Conservation (phyloP, 2,113 vertebrate species). For the Atherinomorus stipes region DNA sequence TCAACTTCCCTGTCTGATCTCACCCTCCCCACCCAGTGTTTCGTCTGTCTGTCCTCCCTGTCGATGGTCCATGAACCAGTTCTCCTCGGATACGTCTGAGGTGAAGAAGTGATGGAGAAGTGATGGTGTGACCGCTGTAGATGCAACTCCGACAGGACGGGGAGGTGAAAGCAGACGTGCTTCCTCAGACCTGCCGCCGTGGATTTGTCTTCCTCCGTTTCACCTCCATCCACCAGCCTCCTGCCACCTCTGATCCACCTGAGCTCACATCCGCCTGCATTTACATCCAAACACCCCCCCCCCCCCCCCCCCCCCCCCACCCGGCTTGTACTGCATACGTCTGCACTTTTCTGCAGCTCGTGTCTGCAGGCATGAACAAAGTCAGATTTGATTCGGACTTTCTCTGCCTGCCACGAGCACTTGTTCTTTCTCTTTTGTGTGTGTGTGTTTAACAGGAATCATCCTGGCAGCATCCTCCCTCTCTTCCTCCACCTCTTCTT, state of each 20-base stretch:
- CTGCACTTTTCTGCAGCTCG: constrained; percentile 7
- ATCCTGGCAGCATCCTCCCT: constrained; percentile 51
- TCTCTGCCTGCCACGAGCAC: constrained; percentile 30
- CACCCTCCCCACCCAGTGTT: too few species aligned
- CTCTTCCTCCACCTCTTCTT: background rate
- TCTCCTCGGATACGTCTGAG: too few species aligned
- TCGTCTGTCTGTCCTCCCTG: too few species aligned
- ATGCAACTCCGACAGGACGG: constrained; percentile 39
- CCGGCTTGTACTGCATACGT: background rate
- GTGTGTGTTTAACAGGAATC: constrained; percentile 39
- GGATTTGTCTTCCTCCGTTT: background rate
- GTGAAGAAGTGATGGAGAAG: constrained; percentile 7
- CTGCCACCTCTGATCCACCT: constrained; percentile 17
- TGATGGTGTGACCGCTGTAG: constrained; percentile 23
- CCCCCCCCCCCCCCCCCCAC: background rate
- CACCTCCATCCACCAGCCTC: background rate
- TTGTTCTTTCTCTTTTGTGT: constrained; percentile 1
- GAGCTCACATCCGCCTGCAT: constrained; percentile 10
- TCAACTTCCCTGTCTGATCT: too few species aligned
- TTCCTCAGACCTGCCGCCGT: background rate
- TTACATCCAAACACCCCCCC: background rate
- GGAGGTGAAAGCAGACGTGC: constrained; percentile 4
- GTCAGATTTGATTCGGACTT: constrained; percentile 27
- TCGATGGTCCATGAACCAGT: too few species aligned
- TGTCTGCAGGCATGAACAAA: background rate